phyloP scores from a whole-genome alignment of 2,113 vertebrate genomes.

The Pterocles orientalis region DNA sequence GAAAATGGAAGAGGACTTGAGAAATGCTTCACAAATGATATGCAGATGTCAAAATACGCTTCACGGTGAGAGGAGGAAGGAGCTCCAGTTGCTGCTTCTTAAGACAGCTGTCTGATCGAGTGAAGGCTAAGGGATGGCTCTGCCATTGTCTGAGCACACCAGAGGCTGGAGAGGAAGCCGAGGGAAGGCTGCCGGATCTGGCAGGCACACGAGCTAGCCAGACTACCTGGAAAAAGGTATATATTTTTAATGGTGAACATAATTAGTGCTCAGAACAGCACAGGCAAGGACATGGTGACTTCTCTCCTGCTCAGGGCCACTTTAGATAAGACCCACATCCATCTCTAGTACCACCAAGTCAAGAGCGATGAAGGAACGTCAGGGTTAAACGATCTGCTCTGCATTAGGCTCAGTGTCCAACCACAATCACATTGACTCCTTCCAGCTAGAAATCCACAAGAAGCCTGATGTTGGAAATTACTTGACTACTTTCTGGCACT shows the following conservation, averaged over 20 bases:
- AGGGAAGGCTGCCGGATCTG: not conserved
- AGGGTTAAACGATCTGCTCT: slow-evolving; percentile 14
- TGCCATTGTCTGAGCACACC: not conserved
- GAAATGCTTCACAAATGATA: not conserved
- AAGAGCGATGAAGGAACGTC: not conserved
- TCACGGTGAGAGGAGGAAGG: not conserved
- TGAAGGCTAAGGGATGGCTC: not conserved
- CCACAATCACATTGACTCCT: slow-evolving; percentile 20
- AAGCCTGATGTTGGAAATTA: not conserved
- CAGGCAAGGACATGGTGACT: not conserved
- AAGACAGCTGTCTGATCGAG: not conserved
- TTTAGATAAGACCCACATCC: not conserved
- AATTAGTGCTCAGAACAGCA: not conserved
- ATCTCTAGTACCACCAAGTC: not conserved
- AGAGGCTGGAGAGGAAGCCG: not conserved
- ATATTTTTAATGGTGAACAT: not conserved
- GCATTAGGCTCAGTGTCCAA: not conserved
- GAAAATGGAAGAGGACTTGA: slow-evolving; percentile 3
- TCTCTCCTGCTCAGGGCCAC: not conserved
- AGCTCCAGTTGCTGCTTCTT: not conserved
- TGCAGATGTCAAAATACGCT: slow-evolving; percentile 14
- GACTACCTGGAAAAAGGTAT: not conserved
- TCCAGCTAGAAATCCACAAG: slow-evolving; percentile 40
- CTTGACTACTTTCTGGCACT: slow-evolving; percentile 23
- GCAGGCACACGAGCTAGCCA: not conserved